Conservation (phyloP, 1,140 invertebrate species). For the Drosophila asahinai region DNA sequence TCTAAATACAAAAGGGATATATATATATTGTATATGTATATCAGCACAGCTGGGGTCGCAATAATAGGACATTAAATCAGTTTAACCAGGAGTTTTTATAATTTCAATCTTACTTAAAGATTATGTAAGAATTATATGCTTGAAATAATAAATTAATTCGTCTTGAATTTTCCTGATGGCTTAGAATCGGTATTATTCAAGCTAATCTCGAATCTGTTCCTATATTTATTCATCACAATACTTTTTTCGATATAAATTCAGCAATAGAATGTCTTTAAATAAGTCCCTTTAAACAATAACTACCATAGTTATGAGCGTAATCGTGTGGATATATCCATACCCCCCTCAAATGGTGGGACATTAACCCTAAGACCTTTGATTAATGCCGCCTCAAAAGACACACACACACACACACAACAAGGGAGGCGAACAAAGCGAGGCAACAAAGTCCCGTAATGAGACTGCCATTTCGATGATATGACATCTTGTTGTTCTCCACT, state of each 20-base stretch:
- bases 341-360: constrained; percentile 10
- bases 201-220: no score
- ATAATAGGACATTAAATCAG: background rate
- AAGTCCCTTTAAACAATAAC: background rate
- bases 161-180: no score
- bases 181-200: no score
- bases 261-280: no score
- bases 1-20: constrained; percentile 17
- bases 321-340: background rate
- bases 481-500: constrained; percentile 38
- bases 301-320: constrained; percentile 16
- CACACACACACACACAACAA: constrained; percentile 10
- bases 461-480: constrained; percentile 47
- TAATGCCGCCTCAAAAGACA: constrained; percentile 34
- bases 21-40: background rate
- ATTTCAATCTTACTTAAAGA: no score
- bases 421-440: constrained; percentile 22
- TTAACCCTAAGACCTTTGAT: constrained; percentile 48
- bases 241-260: no score
- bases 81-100: no score
- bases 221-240: no score
- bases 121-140: no score
- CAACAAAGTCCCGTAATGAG: constrained; percentile 39
- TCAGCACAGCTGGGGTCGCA: background rate
- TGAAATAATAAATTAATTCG: no score